These are phyloP conservation scores for Theocolax elegans DNA, from an alignment of 1,140 invertebrate genomes.

Conservation along the genomic window DNA sequence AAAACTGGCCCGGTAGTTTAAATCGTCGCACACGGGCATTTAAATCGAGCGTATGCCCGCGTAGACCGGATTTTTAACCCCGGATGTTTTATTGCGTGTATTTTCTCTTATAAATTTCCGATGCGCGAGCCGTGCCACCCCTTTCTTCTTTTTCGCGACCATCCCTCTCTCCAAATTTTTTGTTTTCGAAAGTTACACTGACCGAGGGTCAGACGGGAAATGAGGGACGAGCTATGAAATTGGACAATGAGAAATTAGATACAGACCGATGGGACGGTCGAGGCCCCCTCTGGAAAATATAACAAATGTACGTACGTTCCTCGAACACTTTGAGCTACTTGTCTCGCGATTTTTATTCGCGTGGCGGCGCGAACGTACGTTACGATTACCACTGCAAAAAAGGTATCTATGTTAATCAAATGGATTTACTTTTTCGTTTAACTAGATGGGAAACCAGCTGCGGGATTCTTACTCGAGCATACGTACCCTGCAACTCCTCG, in stretches of 20 bases:
- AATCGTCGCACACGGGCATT: conserved; percentile 42
- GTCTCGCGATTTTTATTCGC: conserved; percentile 39
- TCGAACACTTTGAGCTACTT: conserved; percentile 41
- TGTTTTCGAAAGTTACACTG: no score
- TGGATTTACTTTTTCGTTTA: neutral
- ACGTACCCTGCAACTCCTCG: no score
- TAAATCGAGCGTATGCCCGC: conserved; percentile 57
- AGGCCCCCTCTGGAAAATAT: no score
- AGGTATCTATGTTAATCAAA: conserved; percentile 1
- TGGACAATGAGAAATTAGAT: conserved; percentile 58
- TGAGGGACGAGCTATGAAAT: conserved; percentile 47
- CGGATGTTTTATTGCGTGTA: no score
- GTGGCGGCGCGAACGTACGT: conserved; percentile 9
- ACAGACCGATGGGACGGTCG: conserved; percentile 43
- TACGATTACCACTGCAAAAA: conserved; percentile 8
- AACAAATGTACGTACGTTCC: no score
- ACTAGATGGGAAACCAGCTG: conserved; percentile 4
- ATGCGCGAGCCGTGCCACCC: conserved; percentile 21
- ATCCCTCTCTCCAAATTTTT: no score
- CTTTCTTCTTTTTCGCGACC: conserved; percentile 27
- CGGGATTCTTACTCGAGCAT: no score
- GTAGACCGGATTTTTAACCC: no score
- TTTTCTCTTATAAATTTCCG: conserved; percentile 62
- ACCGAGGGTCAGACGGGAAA: no score
- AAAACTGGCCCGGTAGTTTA: conserved; percentile 50